Evolutionary conservation across 2,797 vertebrate genomes (phyloP).

Genomic region (Lerista edwardsae): DNA sequence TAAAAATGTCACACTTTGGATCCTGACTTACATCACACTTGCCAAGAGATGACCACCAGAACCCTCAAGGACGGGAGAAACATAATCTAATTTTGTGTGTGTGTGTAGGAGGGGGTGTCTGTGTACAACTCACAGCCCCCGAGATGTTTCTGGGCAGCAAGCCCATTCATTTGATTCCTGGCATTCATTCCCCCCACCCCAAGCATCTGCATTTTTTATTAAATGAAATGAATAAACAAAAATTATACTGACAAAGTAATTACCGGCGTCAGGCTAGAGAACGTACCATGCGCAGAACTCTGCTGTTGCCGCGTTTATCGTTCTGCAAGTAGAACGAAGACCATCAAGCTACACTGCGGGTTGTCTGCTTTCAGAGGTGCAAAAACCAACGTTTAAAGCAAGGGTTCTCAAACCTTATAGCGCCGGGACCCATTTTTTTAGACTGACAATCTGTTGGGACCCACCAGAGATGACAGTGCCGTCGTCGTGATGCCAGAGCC

Average conservation of each 20-base stretch:
- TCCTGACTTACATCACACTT: too few relatives aligned
- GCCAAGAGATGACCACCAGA: too few relatives aligned
- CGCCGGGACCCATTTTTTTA: too few relatives aligned
- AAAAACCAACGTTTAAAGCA: too few relatives aligned
- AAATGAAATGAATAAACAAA: background rate
- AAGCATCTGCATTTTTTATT: background rate
- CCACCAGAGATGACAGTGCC: too few relatives aligned
- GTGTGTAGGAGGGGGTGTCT: background rate
- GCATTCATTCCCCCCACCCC: background rate
- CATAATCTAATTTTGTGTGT: background rate
- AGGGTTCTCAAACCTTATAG: too few relatives aligned
- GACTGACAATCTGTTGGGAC: too few relatives aligned
- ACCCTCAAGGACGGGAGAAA: background rate
- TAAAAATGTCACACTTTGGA: too few relatives aligned
- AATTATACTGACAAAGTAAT: conserved; percentile 8
- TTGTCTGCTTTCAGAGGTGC: too few relatives aligned
- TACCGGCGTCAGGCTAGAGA: background rate
- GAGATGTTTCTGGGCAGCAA: background rate
- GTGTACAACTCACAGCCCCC: background rate
- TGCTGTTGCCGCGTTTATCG: too few relatives aligned
- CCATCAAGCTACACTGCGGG: background rate
- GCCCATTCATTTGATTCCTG: background rate
- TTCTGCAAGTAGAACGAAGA: background rate
- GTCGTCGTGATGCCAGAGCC: too few relatives aligned
- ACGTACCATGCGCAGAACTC: background rate